Percentiles rank a stretch among this genome's conserved stretches.
phyloP scores from a whole-genome alignment of 2,797 vertebrate genomes.

The Melanotaenia boesemani region DNA sequence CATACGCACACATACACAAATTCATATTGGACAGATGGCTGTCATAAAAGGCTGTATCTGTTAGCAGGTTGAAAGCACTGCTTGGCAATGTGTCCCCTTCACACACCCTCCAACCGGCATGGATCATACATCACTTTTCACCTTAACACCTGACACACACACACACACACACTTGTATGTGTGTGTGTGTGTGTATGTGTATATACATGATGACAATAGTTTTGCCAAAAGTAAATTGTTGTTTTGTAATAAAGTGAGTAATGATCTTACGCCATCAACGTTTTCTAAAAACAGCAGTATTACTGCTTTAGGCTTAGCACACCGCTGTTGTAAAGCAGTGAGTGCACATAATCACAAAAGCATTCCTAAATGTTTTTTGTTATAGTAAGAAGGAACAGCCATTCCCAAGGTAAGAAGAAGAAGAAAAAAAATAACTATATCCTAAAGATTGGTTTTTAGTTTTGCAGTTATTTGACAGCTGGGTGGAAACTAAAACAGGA shows the following conservation, averaged over 20 bases:
- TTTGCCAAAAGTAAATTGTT: not conserved
- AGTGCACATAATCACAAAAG: no score
- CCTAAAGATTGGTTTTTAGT: no score
- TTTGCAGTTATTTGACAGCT: not conserved
- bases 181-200: not conserved
- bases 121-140: constrained; percentile 32
- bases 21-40: constrained; percentile 69
- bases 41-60: constrained; percentile 72
- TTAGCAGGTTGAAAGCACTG: constrained; percentile 72
- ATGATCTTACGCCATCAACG: not conserved
- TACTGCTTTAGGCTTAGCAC: no score
- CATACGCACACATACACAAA: constrained; percentile 4
- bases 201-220: not conserved
- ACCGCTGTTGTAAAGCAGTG: no score
- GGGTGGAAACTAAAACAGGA: not conserved
- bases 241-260: not conserved
- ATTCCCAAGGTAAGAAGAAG: not conserved
- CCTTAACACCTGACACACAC: constrained; percentile 11
- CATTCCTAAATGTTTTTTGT: not conserved
- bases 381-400: not conserved
- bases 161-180: not conserved
- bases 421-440: no score
- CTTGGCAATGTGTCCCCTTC: constrained; percentile 52
- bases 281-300: not conserved
- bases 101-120: constrained; percentile 52